phyloP scores from a whole-genome alignment of 2,797 vertebrate genomes.

The Hemibagrus guttatus region DNA sequence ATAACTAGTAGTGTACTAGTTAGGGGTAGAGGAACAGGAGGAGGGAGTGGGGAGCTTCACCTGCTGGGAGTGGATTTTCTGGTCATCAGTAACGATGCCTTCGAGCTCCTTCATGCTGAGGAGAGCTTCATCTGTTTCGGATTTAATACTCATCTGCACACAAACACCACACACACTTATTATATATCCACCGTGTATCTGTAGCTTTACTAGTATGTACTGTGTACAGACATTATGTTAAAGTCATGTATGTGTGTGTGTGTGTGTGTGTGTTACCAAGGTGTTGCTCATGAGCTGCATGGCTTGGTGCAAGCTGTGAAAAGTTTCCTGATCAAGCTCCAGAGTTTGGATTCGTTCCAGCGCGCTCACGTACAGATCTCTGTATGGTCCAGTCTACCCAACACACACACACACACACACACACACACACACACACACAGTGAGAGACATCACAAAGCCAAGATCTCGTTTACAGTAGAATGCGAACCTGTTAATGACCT shows the following conservation, averaged over 20 bases:
- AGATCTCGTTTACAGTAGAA: neutral
- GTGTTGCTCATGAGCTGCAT: slow-evolving; percentile 63
- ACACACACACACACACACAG: neutral
- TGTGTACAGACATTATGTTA: neutral
- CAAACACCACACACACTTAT: neutral
- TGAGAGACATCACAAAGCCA: neutral
- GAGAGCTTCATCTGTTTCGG: slow-evolving; percentile 65
- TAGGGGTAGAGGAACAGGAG: neutral
- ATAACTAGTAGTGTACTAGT: neutral
- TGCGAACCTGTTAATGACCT: too few species aligned
- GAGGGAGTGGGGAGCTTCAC: slow-evolving; percentile 45
- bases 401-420: slow-evolving; percentile 32
- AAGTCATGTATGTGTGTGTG: neutral
- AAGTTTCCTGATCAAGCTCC: slow-evolving; percentile 66
- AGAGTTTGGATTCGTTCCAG: slow-evolving; percentile 65
- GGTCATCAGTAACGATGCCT: slow-evolving; percentile 65
- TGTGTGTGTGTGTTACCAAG: slow-evolving; percentile 65
- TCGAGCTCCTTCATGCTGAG: slow-evolving; percentile 63
- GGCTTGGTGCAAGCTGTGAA: slow-evolving; percentile 62
- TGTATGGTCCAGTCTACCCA: slow-evolving; percentile 74
- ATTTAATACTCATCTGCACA: slow-evolving; percentile 63
- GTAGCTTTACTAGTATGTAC: neutral
- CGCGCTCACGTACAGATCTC: slow-evolving; percentile 71
- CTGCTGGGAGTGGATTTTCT: slow-evolving; percentile 65
- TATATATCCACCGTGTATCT: too few species aligned